Base-by-base conservation (phyloP, 2,888 invertebrate species). In the Habroteleia sp. region DNA sequence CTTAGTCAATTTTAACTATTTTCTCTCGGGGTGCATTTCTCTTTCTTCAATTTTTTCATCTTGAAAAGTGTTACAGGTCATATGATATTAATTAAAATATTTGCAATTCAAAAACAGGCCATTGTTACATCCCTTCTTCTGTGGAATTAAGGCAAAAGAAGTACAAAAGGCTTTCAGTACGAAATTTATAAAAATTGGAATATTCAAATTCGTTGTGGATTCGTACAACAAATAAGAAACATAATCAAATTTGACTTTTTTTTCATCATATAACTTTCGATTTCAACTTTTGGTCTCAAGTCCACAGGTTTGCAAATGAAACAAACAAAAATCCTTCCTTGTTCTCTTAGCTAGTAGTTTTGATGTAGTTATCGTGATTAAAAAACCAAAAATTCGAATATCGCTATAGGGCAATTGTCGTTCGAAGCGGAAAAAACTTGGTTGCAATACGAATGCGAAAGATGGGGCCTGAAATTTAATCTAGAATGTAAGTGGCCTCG, bases 401-500 rank as follows among this genome's bases (percentile, higher is more conserved):
- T 77, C 65, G 78, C 81, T 89, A 65, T 90, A 96, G 95, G 95
- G 86, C 95, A 96, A 91, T 91, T 95, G 85, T 95, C 96, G 69
- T 90, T 96, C 87, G 96, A 96, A 89, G 95, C 95, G 73, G 96
- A 96, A 89, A 95, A 95, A 89, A 95, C 95, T 79, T 96, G 96
- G 96, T 90, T 96, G 82, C 95, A 95, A 89, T 95, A 94, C 87
- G 96, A 96, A 90, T 95, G 95, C 89, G 95, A 96, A 89, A 93
- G 94, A 83, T 96, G 95, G 96, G 95, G 95, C 81, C 92, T 94
- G 85, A 93, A 93, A 89, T 94, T 93, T 89, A 93, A 93, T 90
- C 90, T 94, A 88, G 94, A 94, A 93, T 94, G 94, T 94, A 91
- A 91, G 89, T 86, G 71, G 60, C 46, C 74, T 58, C 44, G 37